These are phyloP conservation scores for Cryptosula pallasiana DNA, from an alignment of 2,888 invertebrate genomes.

Conservation along the genomic window DNA sequence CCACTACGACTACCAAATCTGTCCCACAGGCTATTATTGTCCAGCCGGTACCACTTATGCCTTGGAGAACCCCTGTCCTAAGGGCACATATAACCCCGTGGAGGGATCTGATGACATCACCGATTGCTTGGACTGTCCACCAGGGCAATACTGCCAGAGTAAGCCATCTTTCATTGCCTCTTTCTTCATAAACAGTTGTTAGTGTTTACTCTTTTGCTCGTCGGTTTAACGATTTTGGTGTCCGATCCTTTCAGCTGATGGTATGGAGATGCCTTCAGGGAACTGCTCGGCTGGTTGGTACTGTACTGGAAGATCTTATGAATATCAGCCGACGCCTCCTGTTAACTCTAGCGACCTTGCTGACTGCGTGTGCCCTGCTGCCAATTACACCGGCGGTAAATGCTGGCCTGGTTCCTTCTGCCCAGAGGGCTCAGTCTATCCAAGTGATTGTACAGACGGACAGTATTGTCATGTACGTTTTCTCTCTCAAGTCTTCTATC, in stretches of 20 bases:
- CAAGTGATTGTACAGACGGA: constrained; percentile 41
- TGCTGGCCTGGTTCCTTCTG: constrained; percentile 49
- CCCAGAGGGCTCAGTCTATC: constrained; percentile 40
- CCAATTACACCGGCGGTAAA: constrained; percentile 45
- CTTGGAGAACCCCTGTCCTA: constrained; percentile 41
- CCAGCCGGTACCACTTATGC: constrained; percentile 39
- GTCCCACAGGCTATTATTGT: constrained; percentile 46
- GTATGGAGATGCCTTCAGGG: constrained; percentile 37
- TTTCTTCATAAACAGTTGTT: too few relatives aligned
- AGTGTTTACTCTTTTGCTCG: too few relatives aligned
- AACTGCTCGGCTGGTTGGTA: constrained; percentile 47
- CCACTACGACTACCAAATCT: constrained; percentile 36
- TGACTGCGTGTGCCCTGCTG: constrained; percentile 41
- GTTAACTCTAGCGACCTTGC: constrained; percentile 37
- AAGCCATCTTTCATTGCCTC: too few relatives aligned
- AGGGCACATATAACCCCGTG: constrained; percentile 43
- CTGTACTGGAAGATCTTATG: constrained; percentile 43
- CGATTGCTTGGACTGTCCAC: constrained; percentile 44
- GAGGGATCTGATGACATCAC: constrained; percentile 32
- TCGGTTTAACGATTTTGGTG: too few relatives aligned
- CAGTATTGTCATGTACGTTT: constrained; percentile 36
- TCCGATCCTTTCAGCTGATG: constrained; percentile 41
- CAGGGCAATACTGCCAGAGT: constrained; percentile 47
- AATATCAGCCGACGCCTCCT: constrained; percentile 35
- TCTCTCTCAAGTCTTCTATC: not conserved